Evolutionary conservation across 2,797 vertebrate genomes (phyloP).

Genomic region (Cyprinella venusta): DNA sequence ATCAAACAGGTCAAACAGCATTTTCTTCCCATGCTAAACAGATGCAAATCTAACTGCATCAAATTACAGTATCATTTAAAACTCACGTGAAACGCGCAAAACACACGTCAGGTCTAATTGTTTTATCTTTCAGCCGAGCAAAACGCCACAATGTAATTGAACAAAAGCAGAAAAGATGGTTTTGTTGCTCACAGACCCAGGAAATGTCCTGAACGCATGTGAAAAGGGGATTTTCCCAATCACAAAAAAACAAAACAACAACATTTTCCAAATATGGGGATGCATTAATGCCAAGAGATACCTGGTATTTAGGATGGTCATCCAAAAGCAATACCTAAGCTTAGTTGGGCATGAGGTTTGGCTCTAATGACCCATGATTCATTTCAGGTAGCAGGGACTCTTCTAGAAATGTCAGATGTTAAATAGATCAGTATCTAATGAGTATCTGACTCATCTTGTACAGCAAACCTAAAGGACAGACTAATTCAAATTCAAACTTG

Average conservation of each 20-base stretch:
- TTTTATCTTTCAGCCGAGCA: background rate
- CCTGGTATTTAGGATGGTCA: background rate
- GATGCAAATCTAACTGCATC: conserved; percentile 18
- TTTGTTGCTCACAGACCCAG: background rate
- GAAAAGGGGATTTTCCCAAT: conserved; percentile 20
- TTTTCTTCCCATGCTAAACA: conserved; percentile 19
- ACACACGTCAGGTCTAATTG: background rate
- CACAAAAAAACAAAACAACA: background rate
- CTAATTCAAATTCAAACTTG: background rate
- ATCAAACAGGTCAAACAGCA: conserved; percentile 8
- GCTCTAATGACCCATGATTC: background rate
- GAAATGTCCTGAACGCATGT: background rate
- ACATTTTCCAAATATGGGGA: conserved; percentile 3
- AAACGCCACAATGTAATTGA: background rate
- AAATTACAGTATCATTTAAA: conserved; percentile 8
- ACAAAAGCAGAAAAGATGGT: background rate
- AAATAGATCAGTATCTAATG: background rate
- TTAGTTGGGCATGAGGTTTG: conserved; percentile 4
- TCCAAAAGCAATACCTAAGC: background rate
- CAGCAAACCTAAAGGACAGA: background rate
- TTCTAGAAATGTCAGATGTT: background rate
- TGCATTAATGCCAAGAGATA: conserved; percentile 9
- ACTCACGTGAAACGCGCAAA: background rate
- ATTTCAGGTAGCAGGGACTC: background rate
- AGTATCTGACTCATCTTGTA: background rate